Conservation (phyloP, 2,888 invertebrate genomes). For the Parnassius apollo region DNA sequence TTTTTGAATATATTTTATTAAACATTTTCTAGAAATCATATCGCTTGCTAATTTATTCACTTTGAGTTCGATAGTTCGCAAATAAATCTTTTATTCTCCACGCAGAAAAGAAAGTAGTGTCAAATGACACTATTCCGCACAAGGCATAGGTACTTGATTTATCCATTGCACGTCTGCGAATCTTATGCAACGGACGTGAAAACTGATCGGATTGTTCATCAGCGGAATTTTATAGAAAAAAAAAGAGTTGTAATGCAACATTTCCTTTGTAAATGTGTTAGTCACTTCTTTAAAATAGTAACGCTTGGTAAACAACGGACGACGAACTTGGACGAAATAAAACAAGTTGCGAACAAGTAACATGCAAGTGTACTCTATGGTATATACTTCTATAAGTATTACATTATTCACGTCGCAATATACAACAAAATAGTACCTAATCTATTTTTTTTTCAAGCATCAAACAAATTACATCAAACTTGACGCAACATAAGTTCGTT, state of each 20-base stretch:
- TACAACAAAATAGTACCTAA: no score
- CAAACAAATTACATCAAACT: no score
- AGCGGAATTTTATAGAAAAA: slow-evolving; percentile 23
- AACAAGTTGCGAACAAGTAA: slow-evolving; percentile 33
- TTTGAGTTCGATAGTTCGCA: no score
- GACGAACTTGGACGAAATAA: slow-evolving; percentile 35
- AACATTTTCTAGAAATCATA: no score
- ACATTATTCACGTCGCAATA: no score
- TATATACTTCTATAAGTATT: no score
- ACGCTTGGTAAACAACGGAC: slow-evolving; percentile 32
- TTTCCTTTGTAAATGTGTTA: slow-evolving; percentile 34
- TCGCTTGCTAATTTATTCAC: no score
- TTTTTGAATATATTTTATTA: no score
- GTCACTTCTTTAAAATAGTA: slow-evolving; percentile 40
- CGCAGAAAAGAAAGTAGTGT: slow-evolving; percentile 10
- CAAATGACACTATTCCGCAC: background rate
- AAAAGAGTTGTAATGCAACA: slow-evolving; percentile 23
- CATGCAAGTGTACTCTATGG: no score
- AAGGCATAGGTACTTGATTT: background rate
- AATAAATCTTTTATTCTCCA: background rate
- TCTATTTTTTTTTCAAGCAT: no score
- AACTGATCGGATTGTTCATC: slow-evolving; percentile 7
- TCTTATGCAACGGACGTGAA: slow-evolving; percentile 7
- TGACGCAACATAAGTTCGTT: no score
- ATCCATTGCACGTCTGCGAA: slow-evolving; percentile 3